These are phyloP conservation scores for Iselma pallidipennis DNA, from an alignment of 2,888 invertebrate genomes.

Conservation along the genomic window DNA sequence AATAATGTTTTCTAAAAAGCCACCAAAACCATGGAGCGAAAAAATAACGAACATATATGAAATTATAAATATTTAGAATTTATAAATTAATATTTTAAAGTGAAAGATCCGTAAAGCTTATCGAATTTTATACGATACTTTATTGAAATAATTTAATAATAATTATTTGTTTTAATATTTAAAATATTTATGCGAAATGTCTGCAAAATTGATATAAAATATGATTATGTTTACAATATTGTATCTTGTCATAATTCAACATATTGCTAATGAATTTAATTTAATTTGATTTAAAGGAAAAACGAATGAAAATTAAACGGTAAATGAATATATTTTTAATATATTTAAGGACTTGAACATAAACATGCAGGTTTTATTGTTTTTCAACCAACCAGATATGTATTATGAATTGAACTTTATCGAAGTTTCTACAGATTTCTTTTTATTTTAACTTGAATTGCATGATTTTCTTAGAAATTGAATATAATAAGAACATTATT, in stretches of 20 bases:
- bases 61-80: no score
- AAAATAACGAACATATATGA: no score
- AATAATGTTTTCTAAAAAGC: not conserved
- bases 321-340: conserved; percentile 9
- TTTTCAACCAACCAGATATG: not conserved
- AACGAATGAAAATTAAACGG: conserved; percentile 11
- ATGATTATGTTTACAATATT: conserved; percentile 18
- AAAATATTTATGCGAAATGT: conserved; percentile 24
- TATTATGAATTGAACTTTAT: not conserved
- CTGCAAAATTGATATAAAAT: conserved; percentile 20
- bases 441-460: not conserved
- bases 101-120: no score
- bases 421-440: not conserved
- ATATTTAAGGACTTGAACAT: not conserved
- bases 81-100: no score
- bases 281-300: not conserved
- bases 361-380: not conserved
- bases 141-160: not conserved
- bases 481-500: conserved; percentile 1
- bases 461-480: not conserved
- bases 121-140: not conserved
- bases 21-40: no score
- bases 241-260: not conserved
- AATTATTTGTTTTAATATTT: conserved; percentile 8
- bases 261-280: not conserved